These are phyloP conservation scores for Falcaria lacertinaria DNA, from an alignment of 2,888 invertebrate genomes.

Conservation along the genomic window DNA sequence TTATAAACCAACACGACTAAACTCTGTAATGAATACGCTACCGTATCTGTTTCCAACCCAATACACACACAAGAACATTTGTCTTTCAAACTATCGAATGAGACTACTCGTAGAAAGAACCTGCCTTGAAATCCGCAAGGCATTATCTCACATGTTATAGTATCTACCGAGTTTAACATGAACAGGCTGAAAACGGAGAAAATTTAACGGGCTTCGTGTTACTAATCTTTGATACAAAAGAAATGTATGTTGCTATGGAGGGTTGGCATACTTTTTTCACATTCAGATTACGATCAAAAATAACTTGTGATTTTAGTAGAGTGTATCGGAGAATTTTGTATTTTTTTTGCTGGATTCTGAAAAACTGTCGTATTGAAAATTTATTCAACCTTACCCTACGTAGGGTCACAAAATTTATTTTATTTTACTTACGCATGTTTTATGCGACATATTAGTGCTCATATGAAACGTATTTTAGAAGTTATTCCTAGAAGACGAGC, in stretches of 20 bases:
- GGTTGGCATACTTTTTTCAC: background rate
- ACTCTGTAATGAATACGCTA: no score
- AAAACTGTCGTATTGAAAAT: no score
- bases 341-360: no score
- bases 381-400: no score
- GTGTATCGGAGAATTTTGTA: no score
- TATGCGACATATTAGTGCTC: no score
- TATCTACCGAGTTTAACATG: conserved; percentile 25
- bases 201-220: conserved; percentile 35
- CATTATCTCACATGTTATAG: conserved; percentile 12
- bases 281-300: background rate
- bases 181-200: conserved; percentile 31
- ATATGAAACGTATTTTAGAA: background rate
- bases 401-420: no score
- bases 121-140: conserved; percentile 29
- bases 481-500: background rate
- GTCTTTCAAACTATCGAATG: conserved; percentile 12
- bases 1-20: no score
- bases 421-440: no score
- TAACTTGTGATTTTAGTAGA: background rate
- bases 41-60: no score
- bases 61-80: no score
- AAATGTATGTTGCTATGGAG: conserved; percentile 5
- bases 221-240: conserved; percentile 24
- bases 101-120: conserved; percentile 21